Conservation (phyloP, 2,113 vertebrate genomes). For the Microcebus jonahi region DNA sequence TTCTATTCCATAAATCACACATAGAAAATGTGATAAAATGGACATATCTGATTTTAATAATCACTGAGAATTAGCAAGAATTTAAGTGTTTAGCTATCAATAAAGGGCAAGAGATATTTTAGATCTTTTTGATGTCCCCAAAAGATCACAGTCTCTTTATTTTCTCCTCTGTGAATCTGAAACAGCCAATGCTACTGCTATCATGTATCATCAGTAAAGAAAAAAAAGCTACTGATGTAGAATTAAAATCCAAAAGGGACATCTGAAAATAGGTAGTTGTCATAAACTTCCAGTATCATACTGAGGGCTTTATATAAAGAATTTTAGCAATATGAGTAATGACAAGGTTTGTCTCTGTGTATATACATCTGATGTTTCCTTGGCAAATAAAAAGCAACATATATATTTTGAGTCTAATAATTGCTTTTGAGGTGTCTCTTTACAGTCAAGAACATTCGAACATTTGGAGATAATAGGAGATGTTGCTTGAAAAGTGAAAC, state of each 20-base stretch:
- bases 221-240: neutral
- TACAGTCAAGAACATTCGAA: neutral
- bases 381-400: constrained; percentile 40
- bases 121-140: neutral
- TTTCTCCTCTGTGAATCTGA: constrained; percentile 5
- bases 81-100: neutral
- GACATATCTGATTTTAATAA: neutral
- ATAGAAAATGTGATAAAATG: neutral
- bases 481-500: neutral
- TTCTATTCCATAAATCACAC: neutral
- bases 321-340: constrained; percentile 36
- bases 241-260: constrained; percentile 24
- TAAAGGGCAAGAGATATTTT: neutral
- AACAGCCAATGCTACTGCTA: neutral
- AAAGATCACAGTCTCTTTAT: neutral
- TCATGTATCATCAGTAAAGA: neutral
- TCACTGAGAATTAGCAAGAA: neutral
- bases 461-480: neutral
- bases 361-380: neutral
- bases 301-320: neutral
- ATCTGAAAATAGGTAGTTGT: constrained; percentile 31
- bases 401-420: neutral
- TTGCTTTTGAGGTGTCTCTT: neutral
- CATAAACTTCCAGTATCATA: neutral
- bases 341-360: neutral